Evolutionary conservation across 2,113 vertebrate species (phyloP).

Genomic region (Nipponia nippon): DNA sequence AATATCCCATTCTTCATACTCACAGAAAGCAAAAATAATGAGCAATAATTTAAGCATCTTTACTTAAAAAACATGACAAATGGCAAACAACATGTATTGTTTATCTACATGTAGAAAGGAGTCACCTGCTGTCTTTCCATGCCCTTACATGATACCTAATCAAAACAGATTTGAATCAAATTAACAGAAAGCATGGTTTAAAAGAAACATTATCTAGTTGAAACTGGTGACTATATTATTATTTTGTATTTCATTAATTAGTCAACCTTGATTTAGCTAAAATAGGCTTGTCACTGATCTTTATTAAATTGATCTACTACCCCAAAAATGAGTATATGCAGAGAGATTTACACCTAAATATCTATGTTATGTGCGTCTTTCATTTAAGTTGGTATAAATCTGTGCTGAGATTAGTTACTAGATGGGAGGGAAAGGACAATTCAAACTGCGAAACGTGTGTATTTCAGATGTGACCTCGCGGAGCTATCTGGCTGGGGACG

Average conservation of each 20-base stretch:
- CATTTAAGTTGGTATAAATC: background rate
- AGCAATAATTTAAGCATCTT: background rate
- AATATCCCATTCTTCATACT: background rate
- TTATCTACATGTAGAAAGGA: background rate
- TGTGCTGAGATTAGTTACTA: background rate
- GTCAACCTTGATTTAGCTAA: background rate
- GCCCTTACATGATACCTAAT: background rate
- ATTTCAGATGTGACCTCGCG: background rate
- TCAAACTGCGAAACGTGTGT: background rate
- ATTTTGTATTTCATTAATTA: background rate
- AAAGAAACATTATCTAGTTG: background rate
- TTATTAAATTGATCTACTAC: background rate
- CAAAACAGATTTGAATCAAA: background rate
- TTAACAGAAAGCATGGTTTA: background rate
- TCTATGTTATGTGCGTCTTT: background rate
- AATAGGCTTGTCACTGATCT: background rate
- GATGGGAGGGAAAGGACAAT: background rate
- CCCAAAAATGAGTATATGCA: background rate
- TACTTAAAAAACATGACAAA: background rate
- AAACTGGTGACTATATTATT: background rate
- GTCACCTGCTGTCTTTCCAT: background rate
- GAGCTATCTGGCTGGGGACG: background rate
- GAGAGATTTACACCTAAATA: background rate
- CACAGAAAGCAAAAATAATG: background rate
- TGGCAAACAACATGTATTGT: background rate